Base-by-base conservation (phyloP, 2,888 invertebrate species). In the Caenorhabditis sp. region DNA sequence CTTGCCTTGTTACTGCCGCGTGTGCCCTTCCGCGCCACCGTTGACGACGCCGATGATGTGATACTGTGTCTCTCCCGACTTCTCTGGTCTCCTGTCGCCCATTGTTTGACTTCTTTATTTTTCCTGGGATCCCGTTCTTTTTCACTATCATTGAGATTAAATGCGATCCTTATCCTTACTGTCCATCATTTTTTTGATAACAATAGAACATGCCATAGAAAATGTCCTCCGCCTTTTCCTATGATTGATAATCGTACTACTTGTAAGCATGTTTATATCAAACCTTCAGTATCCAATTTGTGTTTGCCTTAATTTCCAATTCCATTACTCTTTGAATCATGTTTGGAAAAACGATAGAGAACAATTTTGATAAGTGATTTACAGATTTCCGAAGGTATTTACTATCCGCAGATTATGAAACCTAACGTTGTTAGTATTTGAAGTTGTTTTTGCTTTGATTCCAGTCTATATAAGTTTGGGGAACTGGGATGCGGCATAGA, bases 241-340 rank as follows among this genome's bases (percentile, higher is more conserved):
- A 47, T 24, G 71, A 71, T 71, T 71, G 71, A 71, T 71, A 26
- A 44, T 40, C 51, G 37, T 69, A 58, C 35, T 58, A 69, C 47
- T 71, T 22, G 15, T 37, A 67, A 37, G 4, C 5, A 40, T 40
- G 40, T 9, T 32, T 32, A 32, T 32, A 32, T 32, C 32, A 32
- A 6, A 6, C 32, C 32, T 32, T 9, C 32, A 32, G 9, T 32
- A 6, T 32, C 9, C 32, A 4, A 32, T 32, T 32, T 32, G 9
- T 32, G 32, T 9, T 32, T 32, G 9, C 9, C 32, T 32, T 32
- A 4, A 6, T 32, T 32, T n/a, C n/a, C n/a, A n/a, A n/a, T n/a
- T n/a, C n/a, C n/a, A n/a, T n/a, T n/a, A n/a, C n/a, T n/a, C n/a
- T n/a, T n/a, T n/a, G n/a, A n/a, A n/a, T n/a, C n/a, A n/a, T n/a